Evolutionary conservation across 2,113 vertebrate species (phyloP).

Genomic region (Calidris pygmaea): DNA sequence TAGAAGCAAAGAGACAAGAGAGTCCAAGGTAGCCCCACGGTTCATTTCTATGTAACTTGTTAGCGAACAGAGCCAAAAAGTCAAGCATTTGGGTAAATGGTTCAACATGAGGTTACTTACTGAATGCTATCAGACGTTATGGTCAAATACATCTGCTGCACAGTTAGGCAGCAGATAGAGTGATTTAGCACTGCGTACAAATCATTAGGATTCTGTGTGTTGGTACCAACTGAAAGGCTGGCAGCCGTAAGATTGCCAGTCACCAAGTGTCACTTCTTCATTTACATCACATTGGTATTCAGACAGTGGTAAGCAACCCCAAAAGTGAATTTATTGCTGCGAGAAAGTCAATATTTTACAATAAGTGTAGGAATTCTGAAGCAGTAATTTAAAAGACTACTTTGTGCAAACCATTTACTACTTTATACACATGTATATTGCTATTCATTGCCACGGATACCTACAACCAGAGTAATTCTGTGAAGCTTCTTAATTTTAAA

Average conservation of each 20-base stretch:
- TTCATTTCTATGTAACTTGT: constrained; percentile 43
- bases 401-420: constrained; percentile 56
- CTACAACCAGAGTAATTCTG: neutral
- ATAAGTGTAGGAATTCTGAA: constrained; percentile 63
- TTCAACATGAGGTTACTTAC: constrained; percentile 57
- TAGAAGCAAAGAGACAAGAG: neutral
- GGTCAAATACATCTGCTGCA: constrained; percentile 62
- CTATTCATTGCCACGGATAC: constrained; percentile 53
- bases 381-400: constrained; percentile 65
- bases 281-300: constrained; percentile 72
- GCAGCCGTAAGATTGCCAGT: constrained; percentile 37
- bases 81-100: constrained; percentile 63
- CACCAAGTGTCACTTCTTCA: constrained; percentile 25
- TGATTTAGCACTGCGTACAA: constrained; percentile 56
- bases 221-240: constrained; percentile 23
- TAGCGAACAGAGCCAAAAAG: constrained; percentile 61
- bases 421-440: constrained; percentile 28
- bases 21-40: neutral
- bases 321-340: constrained; percentile 68
- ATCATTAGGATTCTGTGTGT: neutral
- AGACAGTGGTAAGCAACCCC: neutral
- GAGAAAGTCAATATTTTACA: constrained; percentile 76
- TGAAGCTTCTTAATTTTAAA: constrained; percentile 37
- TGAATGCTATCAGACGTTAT: constrained; percentile 7
- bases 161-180: neutral